These are phyloP conservation scores for Adoxophyes honmai DNA, from an alignment of 1,140 invertebrate species.

Conservation along the genomic window DNA sequence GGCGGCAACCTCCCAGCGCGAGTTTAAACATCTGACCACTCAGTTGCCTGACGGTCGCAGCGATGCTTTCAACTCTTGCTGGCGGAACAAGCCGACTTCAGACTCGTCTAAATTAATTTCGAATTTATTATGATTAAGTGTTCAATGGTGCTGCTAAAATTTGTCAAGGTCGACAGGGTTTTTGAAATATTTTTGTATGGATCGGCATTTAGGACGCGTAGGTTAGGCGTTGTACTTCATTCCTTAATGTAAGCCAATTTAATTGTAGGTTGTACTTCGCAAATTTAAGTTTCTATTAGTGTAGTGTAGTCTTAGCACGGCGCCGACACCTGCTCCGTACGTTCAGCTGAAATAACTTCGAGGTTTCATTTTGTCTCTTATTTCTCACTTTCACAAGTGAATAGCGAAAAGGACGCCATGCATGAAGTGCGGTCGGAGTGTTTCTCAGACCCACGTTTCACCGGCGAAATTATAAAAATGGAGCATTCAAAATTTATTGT, in stretches of 20 bases:
- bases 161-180: constrained; percentile 54
- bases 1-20: not conserved
- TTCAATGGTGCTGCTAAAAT: constrained; percentile 58
- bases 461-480: no score
- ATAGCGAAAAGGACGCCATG: no score
- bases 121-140: constrained; percentile 39
- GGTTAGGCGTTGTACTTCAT: constrained; percentile 42
- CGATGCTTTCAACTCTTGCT: not conserved
- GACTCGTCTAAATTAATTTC: constrained; percentile 15
- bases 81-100: not conserved
- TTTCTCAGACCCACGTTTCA: no score
- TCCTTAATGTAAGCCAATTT: constrained; percentile 48
- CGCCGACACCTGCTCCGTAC: not conserved
- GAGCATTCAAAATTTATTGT: no score
- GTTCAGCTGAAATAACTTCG: no score
- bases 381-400: no score
- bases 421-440: no score
- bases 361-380: no score
- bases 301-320: constrained; percentile 14
- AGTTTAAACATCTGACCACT: no score
- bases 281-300: constrained; percentile 32
- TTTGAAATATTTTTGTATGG: constrained; percentile 50
- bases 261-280: constrained; percentile 31
- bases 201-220: constrained; percentile 35
- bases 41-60: not conserved